phyloP scores from a whole-genome alignment of 2,888 invertebrate species.

The Thalpophila matura region DNA sequence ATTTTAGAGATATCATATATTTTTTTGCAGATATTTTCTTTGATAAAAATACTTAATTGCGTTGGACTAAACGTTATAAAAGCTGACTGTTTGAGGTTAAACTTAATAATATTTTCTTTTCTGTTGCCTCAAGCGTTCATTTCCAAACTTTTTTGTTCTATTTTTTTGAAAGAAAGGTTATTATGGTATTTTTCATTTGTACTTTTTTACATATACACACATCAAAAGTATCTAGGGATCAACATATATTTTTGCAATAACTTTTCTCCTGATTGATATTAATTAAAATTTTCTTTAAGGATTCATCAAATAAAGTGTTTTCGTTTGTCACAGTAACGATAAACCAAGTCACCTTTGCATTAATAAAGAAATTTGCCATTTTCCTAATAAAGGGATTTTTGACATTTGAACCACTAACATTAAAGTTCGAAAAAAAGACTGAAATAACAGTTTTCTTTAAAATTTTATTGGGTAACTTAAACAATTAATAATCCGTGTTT shows the following conservation, averaged over 20 bases:
- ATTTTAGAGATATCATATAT: slow-evolving; percentile 3
- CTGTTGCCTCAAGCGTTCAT: slow-evolving; percentile 31
- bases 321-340: background rate
- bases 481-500: no score
- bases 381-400: no score
- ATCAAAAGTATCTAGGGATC: no score
- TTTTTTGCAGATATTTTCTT: slow-evolving; percentile 21
- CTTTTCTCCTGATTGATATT: no score
- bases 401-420: no score
- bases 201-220: no score
- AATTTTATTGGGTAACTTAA: no score
- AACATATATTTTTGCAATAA: no score
- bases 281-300: background rate
- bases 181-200: slow-evolving; percentile 24
- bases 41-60: slow-evolving; percentile 18
- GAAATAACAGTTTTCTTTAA: no score
- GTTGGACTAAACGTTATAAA: slow-evolving; percentile 31
- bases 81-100: slow-evolving; percentile 15
- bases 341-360: no score
- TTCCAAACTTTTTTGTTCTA: slow-evolving; percentile 1
- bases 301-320: background rate
- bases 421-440: no score
- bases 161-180: slow-evolving; percentile 7
- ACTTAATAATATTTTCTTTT: slow-evolving; percentile 34
- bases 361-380: no score